A percentile compares a stretch with the other conserved stretches of the same genome.
Conservation (phyloP, 2,797 vertebrate genomes). For the Thunnus albacares region DNA sequence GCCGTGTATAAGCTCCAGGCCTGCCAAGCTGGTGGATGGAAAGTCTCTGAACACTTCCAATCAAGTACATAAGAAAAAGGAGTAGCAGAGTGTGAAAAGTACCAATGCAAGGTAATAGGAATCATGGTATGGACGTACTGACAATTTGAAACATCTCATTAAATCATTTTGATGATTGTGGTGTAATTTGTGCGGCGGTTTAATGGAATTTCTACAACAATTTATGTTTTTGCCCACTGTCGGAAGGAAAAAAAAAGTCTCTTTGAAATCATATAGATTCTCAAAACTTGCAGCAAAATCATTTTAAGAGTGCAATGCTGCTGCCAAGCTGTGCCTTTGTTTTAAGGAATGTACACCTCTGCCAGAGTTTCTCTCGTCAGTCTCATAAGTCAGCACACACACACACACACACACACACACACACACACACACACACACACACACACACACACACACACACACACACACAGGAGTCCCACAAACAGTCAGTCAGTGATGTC, state of each 20-base stretch:
- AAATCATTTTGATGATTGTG: constrained; percentile 55
- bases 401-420: constrained; percentile 26
- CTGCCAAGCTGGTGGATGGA: constrained; percentile 44
- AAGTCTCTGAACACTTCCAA: constrained; percentile 58
- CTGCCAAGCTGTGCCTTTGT: constrained; percentile 89
- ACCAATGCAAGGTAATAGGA: constrained; percentile 45
- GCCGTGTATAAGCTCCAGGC: constrained; percentile 29
- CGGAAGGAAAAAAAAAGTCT: constrained; percentile 25
- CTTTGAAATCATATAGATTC: constrained; percentile 55
- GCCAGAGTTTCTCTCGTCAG: constrained; percentile 54
- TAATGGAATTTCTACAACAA: constrained; percentile 41
- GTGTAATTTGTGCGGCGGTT: constrained; percentile 46
- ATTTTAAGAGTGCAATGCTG: constrained; percentile 78
- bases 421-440: too few relatives aligned
- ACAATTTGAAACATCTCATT: constrained; percentile 52
- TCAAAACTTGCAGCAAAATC: constrained; percentile 79
- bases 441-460: constrained; percentile 37
- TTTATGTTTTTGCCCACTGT: constrained; percentile 40
- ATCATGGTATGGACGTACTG: constrained; percentile 47
- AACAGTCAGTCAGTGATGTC: constrained; percentile 18
- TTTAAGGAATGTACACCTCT: constrained; percentile 76
- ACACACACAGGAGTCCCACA: constrained; percentile 27
- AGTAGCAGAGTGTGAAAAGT: constrained; percentile 40
- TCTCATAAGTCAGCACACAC: constrained; percentile 55
- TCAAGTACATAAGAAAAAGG: constrained; percentile 41